Evolutionary conservation across 1,140 invertebrate species (phyloP).

Genomic region (Drosophila ohnishii): DNA sequence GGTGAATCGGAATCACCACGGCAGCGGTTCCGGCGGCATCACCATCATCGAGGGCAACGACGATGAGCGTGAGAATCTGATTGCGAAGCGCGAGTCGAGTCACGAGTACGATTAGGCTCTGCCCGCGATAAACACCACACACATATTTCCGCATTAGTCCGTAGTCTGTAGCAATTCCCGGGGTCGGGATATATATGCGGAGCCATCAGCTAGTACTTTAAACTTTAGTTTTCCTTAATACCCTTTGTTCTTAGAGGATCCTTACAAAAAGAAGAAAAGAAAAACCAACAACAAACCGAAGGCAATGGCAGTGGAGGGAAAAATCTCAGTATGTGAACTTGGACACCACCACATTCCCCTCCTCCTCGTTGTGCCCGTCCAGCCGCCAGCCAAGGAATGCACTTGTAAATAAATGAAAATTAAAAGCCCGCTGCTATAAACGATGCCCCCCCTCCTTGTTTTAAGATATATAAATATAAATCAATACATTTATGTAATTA

Average conservation of each 20-base stretch:
- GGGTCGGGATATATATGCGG: conserved; percentile 17
- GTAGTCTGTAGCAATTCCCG: conserved; percentile 27
- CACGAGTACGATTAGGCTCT: conserved; percentile 88
- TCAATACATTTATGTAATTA: conserved; percentile 46
- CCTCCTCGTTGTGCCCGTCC: conserved; percentile 16
- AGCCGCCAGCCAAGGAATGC: conserved; percentile 18
- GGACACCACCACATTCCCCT: conserved; percentile 12
- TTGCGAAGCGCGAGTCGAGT: conserved; percentile 88
- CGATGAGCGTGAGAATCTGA: conserved; percentile 87
- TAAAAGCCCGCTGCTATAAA: conserved; percentile 19
- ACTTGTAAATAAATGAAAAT: conserved; percentile 37
- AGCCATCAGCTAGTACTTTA: conserved; percentile 31
- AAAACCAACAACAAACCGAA: neutral
- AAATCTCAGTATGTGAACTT: conserved; percentile 27
- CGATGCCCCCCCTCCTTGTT: conserved; percentile 26
- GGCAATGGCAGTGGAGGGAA: conserved; percentile 7
- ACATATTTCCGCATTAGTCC: conserved; percentile 34
- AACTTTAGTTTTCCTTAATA: neutral
- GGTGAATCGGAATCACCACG: conserved; percentile 57
- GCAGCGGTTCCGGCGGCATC: conserved; percentile 39
- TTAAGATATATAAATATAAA: conserved; percentile 54
- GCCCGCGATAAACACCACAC: neutral
- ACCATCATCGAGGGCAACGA: conserved; percentile 85
- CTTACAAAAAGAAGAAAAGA: neutral
- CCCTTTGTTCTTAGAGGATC: conserved; percentile 7